These are phyloP conservation scores for Romanogobio albipinnatus DNA, from an alignment of 2,113 vertebrate species.

Conservation along the genomic window DNA sequence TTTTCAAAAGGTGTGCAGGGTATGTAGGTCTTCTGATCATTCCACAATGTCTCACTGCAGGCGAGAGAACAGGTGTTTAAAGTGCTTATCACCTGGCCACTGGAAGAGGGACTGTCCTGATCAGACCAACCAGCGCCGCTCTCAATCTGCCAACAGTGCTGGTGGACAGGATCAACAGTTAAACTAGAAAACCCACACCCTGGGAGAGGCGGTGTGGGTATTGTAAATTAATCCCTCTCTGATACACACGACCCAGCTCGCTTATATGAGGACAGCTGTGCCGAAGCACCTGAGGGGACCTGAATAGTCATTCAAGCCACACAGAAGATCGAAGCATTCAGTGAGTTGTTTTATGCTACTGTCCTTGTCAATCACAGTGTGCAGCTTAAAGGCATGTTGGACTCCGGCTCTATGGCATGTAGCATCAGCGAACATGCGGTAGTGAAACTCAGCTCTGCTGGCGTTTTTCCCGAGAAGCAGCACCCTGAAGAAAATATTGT, in stretches of 20 bases:
- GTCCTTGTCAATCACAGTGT: slow-evolving; percentile 7
- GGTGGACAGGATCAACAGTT: neutral
- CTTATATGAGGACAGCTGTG: slow-evolving; percentile 20
- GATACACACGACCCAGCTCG: neutral
- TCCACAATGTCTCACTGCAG: slow-evolving; percentile 11
- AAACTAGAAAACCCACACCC: slow-evolving; percentile 33
- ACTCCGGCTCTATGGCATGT: slow-evolving; percentile 55
- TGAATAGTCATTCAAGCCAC: slow-evolving; percentile 37
- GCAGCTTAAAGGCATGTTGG: slow-evolving; percentile 36
- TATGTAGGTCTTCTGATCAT: neutral
- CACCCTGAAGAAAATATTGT: too few relatives aligned
- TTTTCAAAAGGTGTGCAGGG: neutral
- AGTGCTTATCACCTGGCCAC: slow-evolving; percentile 32
- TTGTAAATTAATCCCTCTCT: slow-evolving; percentile 20
- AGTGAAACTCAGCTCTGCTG: neutral
- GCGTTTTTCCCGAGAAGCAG: too few relatives aligned
- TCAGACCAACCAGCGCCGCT: neutral
- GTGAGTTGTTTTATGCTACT: slow-evolving; percentile 52
- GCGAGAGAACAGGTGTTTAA: slow-evolving; percentile 22
- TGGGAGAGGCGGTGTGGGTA: slow-evolving; percentile 22
- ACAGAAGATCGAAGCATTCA: slow-evolving; percentile 28
- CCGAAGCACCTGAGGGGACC: neutral
- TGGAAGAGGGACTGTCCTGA: slow-evolving; percentile 38
- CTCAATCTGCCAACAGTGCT: neutral
- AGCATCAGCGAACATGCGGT: slow-evolving; percentile 33